These are phyloP conservation scores for Podarcis raffonei DNA, from an alignment of 2,113 vertebrate genomes.

Conservation along the genomic window DNA sequence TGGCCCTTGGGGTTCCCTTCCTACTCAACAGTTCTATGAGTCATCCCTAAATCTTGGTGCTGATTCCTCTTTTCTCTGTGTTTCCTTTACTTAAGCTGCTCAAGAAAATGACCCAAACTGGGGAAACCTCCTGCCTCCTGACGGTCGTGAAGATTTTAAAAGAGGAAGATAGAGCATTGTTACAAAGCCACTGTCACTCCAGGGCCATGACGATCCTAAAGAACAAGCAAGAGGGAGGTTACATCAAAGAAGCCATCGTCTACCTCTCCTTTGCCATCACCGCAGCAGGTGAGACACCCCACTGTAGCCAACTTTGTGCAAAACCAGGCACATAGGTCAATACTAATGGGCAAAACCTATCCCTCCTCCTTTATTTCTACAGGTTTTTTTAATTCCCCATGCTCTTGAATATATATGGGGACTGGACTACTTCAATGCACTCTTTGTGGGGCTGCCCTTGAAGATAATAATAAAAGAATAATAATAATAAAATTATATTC, in stretches of 20 bases:
- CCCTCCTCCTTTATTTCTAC: background rate
- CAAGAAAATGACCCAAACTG: slow-evolving; percentile 85
- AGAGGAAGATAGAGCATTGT: slow-evolving; percentile 78
- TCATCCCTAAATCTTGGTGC: too few species aligned
- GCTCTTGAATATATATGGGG: background rate
- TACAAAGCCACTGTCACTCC: slow-evolving; percentile 83
- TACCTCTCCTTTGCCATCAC: slow-evolving; percentile 93
- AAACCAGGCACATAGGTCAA: background rate
- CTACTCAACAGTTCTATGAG: too few species aligned
- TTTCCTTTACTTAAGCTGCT: slow-evolving; percentile 76
- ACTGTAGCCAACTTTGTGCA: rapidly evolving
- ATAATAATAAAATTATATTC: too few species aligned
- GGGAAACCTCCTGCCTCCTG: slow-evolving; percentile 87
- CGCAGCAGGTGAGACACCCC: slow-evolving; percentile 78
- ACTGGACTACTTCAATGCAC: too few species aligned
- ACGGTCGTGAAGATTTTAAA: slow-evolving; percentile 82
- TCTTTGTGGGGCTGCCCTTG: too few species aligned
- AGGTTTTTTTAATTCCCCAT: background rate
- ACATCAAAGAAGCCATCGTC: slow-evolving; percentile 84
- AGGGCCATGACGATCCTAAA: slow-evolving; percentile 82
- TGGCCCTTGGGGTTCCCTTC: too few species aligned
- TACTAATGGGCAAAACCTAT: background rate
- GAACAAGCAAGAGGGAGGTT: slow-evolving; percentile 59
- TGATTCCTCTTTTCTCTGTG: background rate
- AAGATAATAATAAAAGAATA: too few species aligned